Percentiles rank a stretch among this genome's conserved stretches.
phyloP scores from a whole-genome alignment of 2,888 invertebrate genomes.

The Lepidocyrtinus sp. region DNA sequence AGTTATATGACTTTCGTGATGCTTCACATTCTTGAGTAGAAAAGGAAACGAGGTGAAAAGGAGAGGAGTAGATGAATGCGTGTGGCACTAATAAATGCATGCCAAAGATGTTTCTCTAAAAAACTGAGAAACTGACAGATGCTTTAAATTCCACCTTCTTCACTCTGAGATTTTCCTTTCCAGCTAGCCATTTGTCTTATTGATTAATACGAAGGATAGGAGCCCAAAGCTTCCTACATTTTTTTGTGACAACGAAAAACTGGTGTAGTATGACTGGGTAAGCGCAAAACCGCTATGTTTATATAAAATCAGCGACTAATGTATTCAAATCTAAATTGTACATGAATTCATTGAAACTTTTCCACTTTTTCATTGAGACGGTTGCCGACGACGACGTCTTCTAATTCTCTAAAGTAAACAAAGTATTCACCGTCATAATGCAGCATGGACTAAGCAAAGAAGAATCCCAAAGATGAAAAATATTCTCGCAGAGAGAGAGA shows the following conservation, averaged over 20 bases:
- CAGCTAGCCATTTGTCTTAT: slow-evolving; percentile 61
- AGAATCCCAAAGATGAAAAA: too few relatives aligned
- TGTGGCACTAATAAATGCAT: slow-evolving; percentile 56
- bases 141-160: slow-evolving; percentile 56
- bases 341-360: slow-evolving; percentile 15
- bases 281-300: neutral
- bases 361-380: slow-evolving; percentile 38
- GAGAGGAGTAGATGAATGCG: slow-evolving; percentile 30
- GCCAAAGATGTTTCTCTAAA: slow-evolving; percentile 52
- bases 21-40: neutral
- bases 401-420: slow-evolving; percentile 15
- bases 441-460: too few relatives aligned
- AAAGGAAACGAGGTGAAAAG: too few relatives aligned
- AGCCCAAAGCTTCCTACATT: slow-evolving; percentile 59
- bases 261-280: neutral
- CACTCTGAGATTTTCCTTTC: slow-evolving; percentile 42
- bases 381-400: slow-evolving; percentile 36
- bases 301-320: neutral
- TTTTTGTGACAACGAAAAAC: slow-evolving; percentile 53
- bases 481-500: neutral
- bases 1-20: neutral
- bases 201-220: slow-evolving; percentile 61
- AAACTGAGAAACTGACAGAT: slow-evolving; percentile 56
- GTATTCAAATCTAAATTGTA: slow-evolving; percentile 16
- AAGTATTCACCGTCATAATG: slow-evolving; percentile 2